Evolutionary conservation across 2,113 vertebrate genomes (phyloP), one percentile per base, ranked within the genome.

Genomic region (Salvelinus alpinus): DNA sequence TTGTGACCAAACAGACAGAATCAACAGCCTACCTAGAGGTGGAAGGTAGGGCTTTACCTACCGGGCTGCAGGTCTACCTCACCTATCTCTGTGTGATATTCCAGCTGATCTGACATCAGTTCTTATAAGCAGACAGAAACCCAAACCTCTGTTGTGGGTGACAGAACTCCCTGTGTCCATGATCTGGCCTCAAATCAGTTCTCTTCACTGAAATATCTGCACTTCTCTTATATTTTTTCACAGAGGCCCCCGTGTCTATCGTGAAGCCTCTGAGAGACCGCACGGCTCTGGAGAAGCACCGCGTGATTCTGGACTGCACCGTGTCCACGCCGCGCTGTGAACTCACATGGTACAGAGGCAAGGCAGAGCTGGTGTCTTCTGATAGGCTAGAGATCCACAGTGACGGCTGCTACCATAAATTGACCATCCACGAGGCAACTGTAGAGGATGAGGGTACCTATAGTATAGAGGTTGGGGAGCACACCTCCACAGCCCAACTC

Each of bases 291-390:
- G 94, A 90, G 0, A 94, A 94, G 64, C 97, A 98, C 81, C 92
- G 96, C 4, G 96, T 97, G 0, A 96, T 96, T 0, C 90, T 99
- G 67, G 97, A 99, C 88, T 98, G 97, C 84, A 97, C 94, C 0
- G 93, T 96, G 38, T 98, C 96, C 51, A 94, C 95, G 0, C 86
- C 95, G 0, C 94, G 92, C 22, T 93, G 92, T 67, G 85, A 77
- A 0, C 94, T 94, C 78, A 91, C 92, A 75, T 99, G 97, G 97
- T 90, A 94, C 81, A 92, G 92, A 3, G 96, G 94, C 2, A 81
- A 84, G 11, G 86, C 91, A 0, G 94, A 96, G 86, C 92, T 99
- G 78, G 89, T 88, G 18, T 82, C 94, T 0, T 91, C 94, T 0
- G 94, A 94, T 18, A 95, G 95, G 70, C 87, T 97, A 0, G 95